phyloP scores from a whole-genome alignment of 2,888 invertebrate species.

The Drosophila subquinaria region DNA sequence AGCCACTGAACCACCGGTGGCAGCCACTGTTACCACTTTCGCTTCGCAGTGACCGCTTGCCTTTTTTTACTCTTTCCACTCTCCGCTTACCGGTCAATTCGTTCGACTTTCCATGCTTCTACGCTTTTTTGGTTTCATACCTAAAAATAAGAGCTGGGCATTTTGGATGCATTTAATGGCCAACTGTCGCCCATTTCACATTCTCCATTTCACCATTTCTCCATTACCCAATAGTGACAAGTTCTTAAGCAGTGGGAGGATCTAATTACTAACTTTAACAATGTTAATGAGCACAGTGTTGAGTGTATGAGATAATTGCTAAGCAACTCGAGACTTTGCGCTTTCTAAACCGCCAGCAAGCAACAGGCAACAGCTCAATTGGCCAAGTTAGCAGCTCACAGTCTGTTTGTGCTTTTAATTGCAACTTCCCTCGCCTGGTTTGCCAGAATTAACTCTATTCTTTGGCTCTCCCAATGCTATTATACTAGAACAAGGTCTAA shows the following conservation, averaged over 20 bases:
- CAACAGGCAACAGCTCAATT: slow-evolving; percentile 25
- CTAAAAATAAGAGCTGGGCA: slow-evolving; percentile 1
- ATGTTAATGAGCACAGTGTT: slow-evolving; percentile 8
- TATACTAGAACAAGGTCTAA: slow-evolving; percentile 28
- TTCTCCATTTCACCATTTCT: slow-evolving; percentile 4
- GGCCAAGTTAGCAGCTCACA: slow-evolving; percentile 52
- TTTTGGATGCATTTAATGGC: slow-evolving; percentile 16
- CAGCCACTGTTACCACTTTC: slow-evolving; percentile 47
- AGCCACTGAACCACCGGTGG: slow-evolving; percentile 17
- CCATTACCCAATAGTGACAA: slow-evolving; percentile 47
- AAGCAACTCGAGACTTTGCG: slow-evolving; percentile 49
- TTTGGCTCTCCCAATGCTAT: slow-evolving; percentile 21
- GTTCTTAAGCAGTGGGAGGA: slow-evolving; percentile 35
- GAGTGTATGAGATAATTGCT: slow-evolving; percentile 62
- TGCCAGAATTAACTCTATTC: slow-evolving; percentile 58
- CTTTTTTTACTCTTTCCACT: slow-evolving; percentile 9
- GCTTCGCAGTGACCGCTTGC: slow-evolving; percentile 33
- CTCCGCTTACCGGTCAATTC: slow-evolving; percentile 28
- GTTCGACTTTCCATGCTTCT: slow-evolving; percentile 51
- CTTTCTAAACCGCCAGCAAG: slow-evolving; percentile 59
- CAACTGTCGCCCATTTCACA: slow-evolving; percentile 2
- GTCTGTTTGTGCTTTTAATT: slow-evolving; percentile 64
- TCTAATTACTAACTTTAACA: slow-evolving; percentile 38
- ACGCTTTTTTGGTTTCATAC: slow-evolving; percentile 49
- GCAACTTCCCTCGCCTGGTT: slow-evolving; percentile 34